Percentiles rank a stretch among this genome's conserved stretches.
Evolutionary conservation across 2,888 invertebrate genomes (phyloP).

Genomic region (Ischnus inquisitorius): DNA sequence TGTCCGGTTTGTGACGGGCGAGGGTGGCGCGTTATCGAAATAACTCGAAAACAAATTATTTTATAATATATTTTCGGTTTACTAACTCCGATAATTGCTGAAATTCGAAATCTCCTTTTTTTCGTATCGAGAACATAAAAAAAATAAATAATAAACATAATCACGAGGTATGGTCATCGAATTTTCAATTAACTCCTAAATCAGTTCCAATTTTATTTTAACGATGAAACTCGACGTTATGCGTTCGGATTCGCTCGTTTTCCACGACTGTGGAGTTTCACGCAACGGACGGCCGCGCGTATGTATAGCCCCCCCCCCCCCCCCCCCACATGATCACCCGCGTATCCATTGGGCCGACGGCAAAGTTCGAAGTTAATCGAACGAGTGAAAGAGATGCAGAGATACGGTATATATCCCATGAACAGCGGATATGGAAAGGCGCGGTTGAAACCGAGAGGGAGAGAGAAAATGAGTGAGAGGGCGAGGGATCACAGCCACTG

Average conservation of each 20-base stretch:
- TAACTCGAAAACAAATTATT: too few relatives aligned
- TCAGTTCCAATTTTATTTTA: conserved; percentile 25
- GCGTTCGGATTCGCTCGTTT: conserved; percentile 31
- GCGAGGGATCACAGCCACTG: conserved; percentile 52
- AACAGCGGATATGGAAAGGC: conserved; percentile 46
- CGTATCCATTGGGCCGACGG: conserved; percentile 30
- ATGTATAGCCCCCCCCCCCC: neutral
- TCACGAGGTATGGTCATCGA: neutral
- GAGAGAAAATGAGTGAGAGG: conserved; percentile 21
- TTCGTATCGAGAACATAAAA: neutral
- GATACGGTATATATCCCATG: conserved; percentile 51
- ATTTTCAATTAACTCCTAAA: conserved; percentile 31
- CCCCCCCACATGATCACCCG: conserved; percentile 37
- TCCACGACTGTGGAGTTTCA: conserved; percentile 32
- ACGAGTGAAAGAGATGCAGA: conserved; percentile 74
- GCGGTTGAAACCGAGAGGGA: conserved; percentile 13
- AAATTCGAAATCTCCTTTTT: neutral
- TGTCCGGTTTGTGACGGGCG: too few relatives aligned
- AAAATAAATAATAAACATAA: neutral
- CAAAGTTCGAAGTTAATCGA: conserved; percentile 51
- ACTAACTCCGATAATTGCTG: too few relatives aligned
- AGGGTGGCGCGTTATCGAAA: too few relatives aligned
- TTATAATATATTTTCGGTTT: too few relatives aligned
- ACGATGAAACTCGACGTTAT: conserved; percentile 19
- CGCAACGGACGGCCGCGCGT: conserved; percentile 16